Percentiles rank a stretch among this genome's conserved stretches.
phyloP scores from a whole-genome alignment of 1,140 invertebrate genomes.

The Pantala flavescens region DNA sequence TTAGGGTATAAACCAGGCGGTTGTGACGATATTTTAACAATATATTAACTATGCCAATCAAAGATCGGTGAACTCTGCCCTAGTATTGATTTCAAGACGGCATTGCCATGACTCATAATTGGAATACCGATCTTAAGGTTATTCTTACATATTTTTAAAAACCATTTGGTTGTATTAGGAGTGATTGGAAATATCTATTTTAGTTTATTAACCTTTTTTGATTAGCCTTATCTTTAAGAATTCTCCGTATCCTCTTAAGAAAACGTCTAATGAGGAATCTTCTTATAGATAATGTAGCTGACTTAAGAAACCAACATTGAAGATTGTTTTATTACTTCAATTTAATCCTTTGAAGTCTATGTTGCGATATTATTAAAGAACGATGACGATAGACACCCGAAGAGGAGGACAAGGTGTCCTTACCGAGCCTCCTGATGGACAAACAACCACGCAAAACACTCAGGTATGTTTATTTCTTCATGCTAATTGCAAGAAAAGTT shows the following conservation, averaged over 20 bases:
- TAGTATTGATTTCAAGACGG: constrained; percentile 9
- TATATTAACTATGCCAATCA: not conserved
- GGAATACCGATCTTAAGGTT: not conserved
- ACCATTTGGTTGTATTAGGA: too few species aligned
- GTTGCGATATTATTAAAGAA: constrained; percentile 12
- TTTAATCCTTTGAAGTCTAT: constrained; percentile 17
- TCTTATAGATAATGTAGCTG: not conserved
- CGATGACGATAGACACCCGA: constrained; percentile 51
- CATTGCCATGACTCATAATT: constrained; percentile 6
- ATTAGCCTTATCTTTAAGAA: not conserved
- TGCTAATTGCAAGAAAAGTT: not conserved
- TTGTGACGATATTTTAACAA: not conserved
- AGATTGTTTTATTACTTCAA: not conserved
- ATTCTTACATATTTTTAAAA: too few species aligned
- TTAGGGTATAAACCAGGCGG: too few species aligned
- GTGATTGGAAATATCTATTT: too few species aligned
- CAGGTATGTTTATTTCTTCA: not conserved
- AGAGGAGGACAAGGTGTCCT: constrained; percentile 42
- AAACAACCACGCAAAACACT: constrained; percentile 41
- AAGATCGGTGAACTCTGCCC: constrained; percentile 3
- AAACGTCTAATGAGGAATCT: not conserved
- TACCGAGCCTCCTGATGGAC: constrained; percentile 44
- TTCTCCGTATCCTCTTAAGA: not conserved
- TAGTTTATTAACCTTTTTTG: too few species aligned
- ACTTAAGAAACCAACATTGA: not conserved